Evolutionary conservation across 1,140 invertebrate species (phyloP).

Genomic region (Zaprionus inermis): DNA sequence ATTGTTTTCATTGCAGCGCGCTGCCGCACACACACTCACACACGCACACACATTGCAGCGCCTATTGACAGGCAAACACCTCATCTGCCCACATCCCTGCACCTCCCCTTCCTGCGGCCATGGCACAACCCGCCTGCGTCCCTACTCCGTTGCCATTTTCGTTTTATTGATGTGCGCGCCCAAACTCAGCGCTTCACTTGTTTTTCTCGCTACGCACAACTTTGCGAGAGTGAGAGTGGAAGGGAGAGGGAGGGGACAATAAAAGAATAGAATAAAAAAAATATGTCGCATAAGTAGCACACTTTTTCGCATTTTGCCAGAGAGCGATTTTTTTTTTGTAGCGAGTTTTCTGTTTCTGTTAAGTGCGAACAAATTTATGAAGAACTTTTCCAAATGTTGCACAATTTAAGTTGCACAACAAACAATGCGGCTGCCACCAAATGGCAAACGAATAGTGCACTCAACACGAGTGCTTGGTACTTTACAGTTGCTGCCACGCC

Average conservation of each 20-base stretch:
- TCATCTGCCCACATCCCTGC: conserved; percentile 16
- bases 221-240: conserved; percentile 24
- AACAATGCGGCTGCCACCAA: conserved; percentile 5
- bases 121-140: neutral
- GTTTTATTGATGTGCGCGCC: conserved; percentile 73
- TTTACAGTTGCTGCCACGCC: conserved; percentile 7
- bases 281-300: conserved; percentile 69
- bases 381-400: conserved; percentile 72
- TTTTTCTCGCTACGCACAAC: conserved; percentile 47
- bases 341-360: conserved; percentile 50
- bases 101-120: neutral
- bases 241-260: neutral
- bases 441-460: conserved; percentile 21
- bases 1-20: conserved; percentile 70
- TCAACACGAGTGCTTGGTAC: conserved; percentile 5
- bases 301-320: conserved; percentile 50
- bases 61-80: conserved; percentile 37
- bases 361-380: conserved; percentile 76
- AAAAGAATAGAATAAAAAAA: conserved; percentile 33
- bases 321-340: too few relatives aligned
- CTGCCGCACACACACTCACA: conserved; percentile 1
- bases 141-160: conserved; percentile 54
- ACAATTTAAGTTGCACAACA: conserved; percentile 60
- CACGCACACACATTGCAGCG: conserved; percentile 13
- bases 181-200: neutral